Conservation (phyloP, 2,113 vertebrate genomes). For the Caloenas nicobarica region DNA sequence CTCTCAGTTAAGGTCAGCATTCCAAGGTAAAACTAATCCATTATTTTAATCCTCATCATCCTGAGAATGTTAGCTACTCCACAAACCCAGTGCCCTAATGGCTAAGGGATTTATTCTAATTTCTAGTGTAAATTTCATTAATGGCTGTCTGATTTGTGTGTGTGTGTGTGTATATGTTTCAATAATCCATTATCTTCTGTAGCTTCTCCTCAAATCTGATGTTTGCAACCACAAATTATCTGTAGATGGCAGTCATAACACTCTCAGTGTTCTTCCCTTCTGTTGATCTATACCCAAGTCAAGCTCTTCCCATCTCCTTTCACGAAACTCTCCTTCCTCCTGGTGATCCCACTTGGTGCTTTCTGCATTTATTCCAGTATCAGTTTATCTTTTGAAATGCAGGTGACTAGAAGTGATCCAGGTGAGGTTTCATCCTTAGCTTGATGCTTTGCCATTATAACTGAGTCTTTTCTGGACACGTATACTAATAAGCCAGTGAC, state of each 20-base stretch:
- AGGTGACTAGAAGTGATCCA: not conserved
- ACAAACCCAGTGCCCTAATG: not conserved
- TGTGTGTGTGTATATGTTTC: not conserved
- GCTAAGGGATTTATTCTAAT: not conserved
- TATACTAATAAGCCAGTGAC: not conserved
- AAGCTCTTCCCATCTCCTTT: not conserved
- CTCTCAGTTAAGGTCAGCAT: not conserved
- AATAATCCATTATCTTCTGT: not conserved
- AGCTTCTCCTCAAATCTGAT: not conserved
- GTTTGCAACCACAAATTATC: not conserved
- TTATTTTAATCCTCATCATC: not conserved
- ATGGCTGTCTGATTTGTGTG: not conserved
- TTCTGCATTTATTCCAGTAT: not conserved
- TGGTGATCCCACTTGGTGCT: fast-evolving
- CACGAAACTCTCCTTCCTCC: not conserved
- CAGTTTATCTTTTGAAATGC: not conserved
- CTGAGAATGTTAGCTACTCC: not conserved
- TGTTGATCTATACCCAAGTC: not conserved
- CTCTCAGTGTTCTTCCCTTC: not conserved
- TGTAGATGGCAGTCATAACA: slow-evolving; percentile 65
- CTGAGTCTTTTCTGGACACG: not conserved
- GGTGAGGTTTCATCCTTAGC: not conserved
- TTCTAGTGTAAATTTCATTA: not conserved
- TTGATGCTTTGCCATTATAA: not conserved
- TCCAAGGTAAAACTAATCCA: not conserved